Conservation (phyloP, 2,797 vertebrate species). For the Pteronotus mesoamericanus region DNA sequence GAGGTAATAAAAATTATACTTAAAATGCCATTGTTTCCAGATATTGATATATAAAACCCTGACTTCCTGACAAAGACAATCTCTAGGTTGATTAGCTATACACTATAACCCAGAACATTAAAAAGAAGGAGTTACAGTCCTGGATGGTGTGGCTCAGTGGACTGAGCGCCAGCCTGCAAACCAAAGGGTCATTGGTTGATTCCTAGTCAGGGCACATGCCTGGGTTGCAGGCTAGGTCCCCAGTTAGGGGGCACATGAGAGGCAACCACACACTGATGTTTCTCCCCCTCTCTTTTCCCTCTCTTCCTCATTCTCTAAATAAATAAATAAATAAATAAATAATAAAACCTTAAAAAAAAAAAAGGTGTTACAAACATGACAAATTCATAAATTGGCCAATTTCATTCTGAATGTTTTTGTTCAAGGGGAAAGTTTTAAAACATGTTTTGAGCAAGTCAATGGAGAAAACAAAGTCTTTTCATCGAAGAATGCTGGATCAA, state of each 20-base stretch:
- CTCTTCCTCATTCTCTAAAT: too few species aligned
- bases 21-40: background rate
- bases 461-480: background rate
- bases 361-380: background rate
- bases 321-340: too few species aligned
- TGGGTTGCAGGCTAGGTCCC: too few species aligned
- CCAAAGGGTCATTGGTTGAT: too few species aligned
- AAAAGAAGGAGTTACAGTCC: conserved; percentile 18
- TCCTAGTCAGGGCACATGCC: too few species aligned
- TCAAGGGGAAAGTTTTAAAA: background rate
- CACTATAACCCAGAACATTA: background rate
- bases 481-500: background rate
- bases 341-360: too few species aligned
- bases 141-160: too few species aligned
- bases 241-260: too few species aligned
- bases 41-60: background rate
- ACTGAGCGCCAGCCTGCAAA: too few species aligned
- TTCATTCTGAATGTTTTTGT: conserved; percentile 28
- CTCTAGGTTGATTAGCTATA: background rate
- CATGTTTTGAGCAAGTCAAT: background rate
- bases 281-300: too few species aligned
- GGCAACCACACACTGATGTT: too few species aligned
- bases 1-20: background rate
- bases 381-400: conserved; percentile 1
- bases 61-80: background rate